Base-by-base conservation (phyloP, 2,888 invertebrate genomes). In the Sisyra nigra region DNA sequence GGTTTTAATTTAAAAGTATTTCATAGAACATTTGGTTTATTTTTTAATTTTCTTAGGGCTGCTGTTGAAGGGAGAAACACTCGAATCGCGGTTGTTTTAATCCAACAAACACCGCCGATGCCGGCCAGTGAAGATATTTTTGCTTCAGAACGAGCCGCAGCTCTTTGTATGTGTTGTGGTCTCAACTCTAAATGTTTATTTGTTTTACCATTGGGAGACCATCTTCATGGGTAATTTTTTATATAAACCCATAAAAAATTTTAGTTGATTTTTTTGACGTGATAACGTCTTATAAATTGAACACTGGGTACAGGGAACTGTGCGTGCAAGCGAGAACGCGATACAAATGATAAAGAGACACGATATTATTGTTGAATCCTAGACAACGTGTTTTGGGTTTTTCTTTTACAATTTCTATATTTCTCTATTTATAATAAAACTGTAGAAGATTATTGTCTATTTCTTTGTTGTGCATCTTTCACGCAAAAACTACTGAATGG, bases 151-250 rank as follows among this genome's bases (percentile, higher is more conserved):
- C 71, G 91, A 53, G 93, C 93, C 1, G 81, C 88, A 32, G 82
- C 87, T 2, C 68, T 99, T 2, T 93, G 94, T 55, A 75, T 81
- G 10, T 83, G 87, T 17, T 97, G 96, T 61, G 91, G 92, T 53
- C 74, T 98, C 47, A 83, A 85, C 49, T 80, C 88, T 6, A 96
- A 94, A 63, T 81, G 86, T 48, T 68, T 99, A 19, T 97, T 92
- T 62, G 85, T 96, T 40, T 48, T 64, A 36, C 93, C 94, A 2
- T 80, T 84, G 54, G 85, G 83, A 36, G 93, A 96, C 59, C 88
- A 92, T 60, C 72, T 94, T 38, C 56, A 72, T 72, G 68, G 79
- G 50, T 55, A 46, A 45, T 11, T n/a, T n/a, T n/a, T n/a, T n/a
- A n/a, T n/a, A n/a, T n/a, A n/a, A n/a, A n/a, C n/a, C n/a, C n/a